phyloP scores from a whole-genome alignment of 2,797 vertebrate genomes.

The Argya squamiceps region DNA sequence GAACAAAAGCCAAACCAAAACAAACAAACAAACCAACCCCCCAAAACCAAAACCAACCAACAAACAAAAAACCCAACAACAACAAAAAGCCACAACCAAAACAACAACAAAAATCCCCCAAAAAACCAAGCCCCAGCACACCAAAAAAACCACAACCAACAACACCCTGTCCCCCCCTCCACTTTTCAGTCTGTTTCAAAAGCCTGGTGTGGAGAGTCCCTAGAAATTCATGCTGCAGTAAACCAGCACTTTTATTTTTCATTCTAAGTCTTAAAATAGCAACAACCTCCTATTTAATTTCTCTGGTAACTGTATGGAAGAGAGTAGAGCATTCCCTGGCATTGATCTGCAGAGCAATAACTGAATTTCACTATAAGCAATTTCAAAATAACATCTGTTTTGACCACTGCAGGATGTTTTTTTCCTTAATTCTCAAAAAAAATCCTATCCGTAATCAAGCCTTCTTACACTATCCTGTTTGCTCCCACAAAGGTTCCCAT shows the following conservation, averaged over 20 bases:
- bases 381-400: not conserved
- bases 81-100: not conserved
- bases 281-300: constrained; percentile 6
- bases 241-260: not conserved
- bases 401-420: not conserved
- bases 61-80: not conserved
- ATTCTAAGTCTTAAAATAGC: not conserved
- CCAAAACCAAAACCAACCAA: not conserved
- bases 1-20: too few species aligned
- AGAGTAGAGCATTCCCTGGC: not conserved
- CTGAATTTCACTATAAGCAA: not conserved
- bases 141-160: too few species aligned
- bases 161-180: too few species aligned
- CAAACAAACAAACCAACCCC: too few species aligned
- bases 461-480: not conserved
- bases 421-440: not conserved
- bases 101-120: too few species aligned
- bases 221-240: not conserved
- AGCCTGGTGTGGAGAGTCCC: not conserved
- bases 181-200: not conserved
- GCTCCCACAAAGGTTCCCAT: not conserved
- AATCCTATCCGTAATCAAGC: not conserved
- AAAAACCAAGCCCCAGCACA: too few species aligned
- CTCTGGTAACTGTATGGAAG: not conserved
- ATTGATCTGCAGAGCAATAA: not conserved